Base-by-base conservation (phyloP, 2,888 invertebrate genomes). In the Drosophila emarginata region DNA sequence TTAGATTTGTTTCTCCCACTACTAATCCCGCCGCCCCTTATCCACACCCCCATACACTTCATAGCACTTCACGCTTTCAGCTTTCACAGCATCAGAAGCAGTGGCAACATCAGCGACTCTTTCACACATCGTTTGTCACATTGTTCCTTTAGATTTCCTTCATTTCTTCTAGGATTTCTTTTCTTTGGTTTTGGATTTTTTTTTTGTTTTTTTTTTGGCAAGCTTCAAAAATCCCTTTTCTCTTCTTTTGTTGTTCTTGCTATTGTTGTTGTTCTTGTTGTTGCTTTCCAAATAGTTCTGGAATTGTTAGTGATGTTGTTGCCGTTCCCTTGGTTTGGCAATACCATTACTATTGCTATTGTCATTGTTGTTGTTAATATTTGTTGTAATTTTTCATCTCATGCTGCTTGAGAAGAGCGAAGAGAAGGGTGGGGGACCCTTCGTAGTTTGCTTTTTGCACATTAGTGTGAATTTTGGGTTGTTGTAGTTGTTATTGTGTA, bases 81-180 rank as follows among this genome's bases (percentile, higher is more conserved):
- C 76, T 61, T 61, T 64, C 58, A 63, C 53, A 52, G 36, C 69
- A 64, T 45, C 28, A 40, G 23, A 23, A 58, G 58, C 40, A 45
- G 45, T 18, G 4, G 45, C 45, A 45, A 11, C 45, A 64, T 56
- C 56, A 71, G 74, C 72, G 80, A 83, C 79, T 78, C 79, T 78
- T 84, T 83, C 83, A 84, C 83, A 83, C 83, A 83, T 83, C 83
- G 83, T 83, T 83, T 86, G 87, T 83, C 83, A 86, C 87, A 87
- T 83, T 86, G 84, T 86, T 84, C 70, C 72, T 76, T 45, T 61
- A 78, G 78, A 78, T 74, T 76, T 78, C 67, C 68, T 64, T 67
- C 71, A 62, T 69, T 74, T 40, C 18, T 54, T 15, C 78, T 39
- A 61, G 78, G 78, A 74, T 73, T 76, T 77, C 70, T 72, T 64